These are phyloP conservation scores for Puntigrus tetrazona DNA, from an alignment of 2,113 vertebrate species.

Conservation along the genomic window DNA sequence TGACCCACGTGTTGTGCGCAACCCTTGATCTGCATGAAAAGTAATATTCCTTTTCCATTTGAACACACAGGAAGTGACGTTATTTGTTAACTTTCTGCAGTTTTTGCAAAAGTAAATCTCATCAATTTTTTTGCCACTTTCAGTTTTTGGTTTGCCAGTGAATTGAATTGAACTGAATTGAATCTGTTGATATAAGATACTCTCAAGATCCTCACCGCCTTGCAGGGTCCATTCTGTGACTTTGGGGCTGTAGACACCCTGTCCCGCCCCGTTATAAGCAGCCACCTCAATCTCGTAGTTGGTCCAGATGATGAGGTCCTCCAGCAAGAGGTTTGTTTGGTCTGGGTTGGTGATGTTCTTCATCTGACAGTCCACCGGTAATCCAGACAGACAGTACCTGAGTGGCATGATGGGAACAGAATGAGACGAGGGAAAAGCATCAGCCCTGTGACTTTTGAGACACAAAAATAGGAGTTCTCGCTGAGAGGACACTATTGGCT, in stretches of 20 bases:
- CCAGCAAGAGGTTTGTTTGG: conserved; percentile 90
- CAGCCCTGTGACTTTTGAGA: background rate
- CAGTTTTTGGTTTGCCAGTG: too few relatives aligned
- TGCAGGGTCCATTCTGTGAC: conserved; percentile 98
- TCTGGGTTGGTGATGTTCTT: conserved; percentile 94
- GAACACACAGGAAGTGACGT: background rate
- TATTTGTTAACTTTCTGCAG: background rate
- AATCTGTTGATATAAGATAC: background rate
- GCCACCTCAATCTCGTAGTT: conserved; percentile 98
- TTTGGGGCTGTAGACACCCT: conserved; percentile 91
- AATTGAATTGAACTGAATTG: background rate
- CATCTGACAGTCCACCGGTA: conserved; percentile 97
- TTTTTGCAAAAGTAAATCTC: background rate
- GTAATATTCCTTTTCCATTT: background rate
- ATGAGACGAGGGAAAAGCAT: background rate
- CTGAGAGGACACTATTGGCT: background rate
- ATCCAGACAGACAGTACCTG: conserved; percentile 94
- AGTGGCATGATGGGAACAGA: background rate
- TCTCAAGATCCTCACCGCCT: conserved; percentile 79
- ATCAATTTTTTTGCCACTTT: background rate
- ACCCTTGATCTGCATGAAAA: background rate
- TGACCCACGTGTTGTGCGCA: background rate
- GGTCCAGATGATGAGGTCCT: conserved; percentile 99
- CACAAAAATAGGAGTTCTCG: background rate
- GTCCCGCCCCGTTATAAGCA: conserved; percentile 91